Conservation (phyloP, 2,888 invertebrate species). For the Entomobrya proxima region DNA sequence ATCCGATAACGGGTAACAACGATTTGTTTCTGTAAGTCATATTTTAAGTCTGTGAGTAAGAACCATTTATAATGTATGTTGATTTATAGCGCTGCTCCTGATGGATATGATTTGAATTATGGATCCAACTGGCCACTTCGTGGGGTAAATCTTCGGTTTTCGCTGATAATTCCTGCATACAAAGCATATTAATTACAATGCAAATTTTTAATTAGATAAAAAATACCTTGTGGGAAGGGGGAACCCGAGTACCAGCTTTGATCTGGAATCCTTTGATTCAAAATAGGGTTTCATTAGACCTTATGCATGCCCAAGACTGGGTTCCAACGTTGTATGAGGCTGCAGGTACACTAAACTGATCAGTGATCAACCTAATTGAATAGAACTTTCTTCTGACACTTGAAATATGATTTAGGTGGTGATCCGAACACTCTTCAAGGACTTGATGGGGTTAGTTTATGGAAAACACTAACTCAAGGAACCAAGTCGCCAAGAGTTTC, state of each 20-base stretch:
- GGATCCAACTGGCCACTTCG: conserved; percentile 79
- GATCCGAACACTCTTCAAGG: conserved; percentile 21
- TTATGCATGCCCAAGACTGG: conserved; percentile 72
- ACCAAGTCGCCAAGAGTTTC: conserved; percentile 47
- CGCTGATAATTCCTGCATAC: conserved; percentile 76
- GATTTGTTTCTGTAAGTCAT: too few species aligned
- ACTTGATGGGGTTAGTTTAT: conserved; percentile 71
- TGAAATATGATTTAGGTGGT: conserved; percentile 64
- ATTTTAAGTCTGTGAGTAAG: too few species aligned
- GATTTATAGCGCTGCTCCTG: conserved; percentile 81
- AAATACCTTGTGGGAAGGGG: conserved; percentile 73
- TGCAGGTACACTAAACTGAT: conserved; percentile 41
- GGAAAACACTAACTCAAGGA: conserved; percentile 56
- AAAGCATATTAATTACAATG: not conserved
- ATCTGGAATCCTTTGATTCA: conserved; percentile 69
- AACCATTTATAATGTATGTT: not conserved
- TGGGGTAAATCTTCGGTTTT: conserved; percentile 48
- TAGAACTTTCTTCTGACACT: not conserved
- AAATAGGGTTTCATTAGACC: conserved; percentile 61
- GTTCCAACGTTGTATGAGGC: conserved; percentile 72
- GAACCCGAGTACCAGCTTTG: conserved; percentile 65
- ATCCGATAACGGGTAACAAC: conserved; percentile 90
- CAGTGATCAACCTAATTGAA: not conserved
- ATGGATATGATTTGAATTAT: conserved; percentile 84
- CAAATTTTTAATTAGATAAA: conserved; percentile 57